phyloP scores from a whole-genome alignment of 2,113 vertebrate species.

The Equus przewalskii region DNA sequence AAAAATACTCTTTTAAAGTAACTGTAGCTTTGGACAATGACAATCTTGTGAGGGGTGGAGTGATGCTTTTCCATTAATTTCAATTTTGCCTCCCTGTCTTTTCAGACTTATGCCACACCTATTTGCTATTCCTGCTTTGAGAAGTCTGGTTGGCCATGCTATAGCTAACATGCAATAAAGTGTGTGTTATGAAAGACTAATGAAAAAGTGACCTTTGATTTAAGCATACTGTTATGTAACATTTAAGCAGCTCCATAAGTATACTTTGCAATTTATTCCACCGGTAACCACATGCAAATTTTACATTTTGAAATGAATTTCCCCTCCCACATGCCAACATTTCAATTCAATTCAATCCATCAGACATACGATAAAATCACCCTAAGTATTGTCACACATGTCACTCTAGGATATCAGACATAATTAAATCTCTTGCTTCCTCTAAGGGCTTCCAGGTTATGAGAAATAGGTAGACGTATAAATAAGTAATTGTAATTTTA shows the following conservation, averaged over 20 bases:
- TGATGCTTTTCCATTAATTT: neutral
- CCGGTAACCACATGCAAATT: neutral
- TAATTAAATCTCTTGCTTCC: neutral
- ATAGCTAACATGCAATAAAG: neutral
- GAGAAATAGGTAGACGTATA: neutral
- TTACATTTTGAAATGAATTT: neutral
- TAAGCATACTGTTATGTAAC: neutral
- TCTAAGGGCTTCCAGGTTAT: neutral
- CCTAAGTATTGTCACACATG: neutral
- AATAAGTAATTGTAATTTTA: neutral
- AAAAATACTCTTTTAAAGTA: neutral
- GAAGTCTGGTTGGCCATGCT: neutral
- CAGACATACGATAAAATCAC: neutral
- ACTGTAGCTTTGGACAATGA: neutral
- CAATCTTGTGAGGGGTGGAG: rapidly evolving
- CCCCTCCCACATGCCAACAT: neutral
- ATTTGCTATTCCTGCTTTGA: neutral
- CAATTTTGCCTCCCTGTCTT: neutral
- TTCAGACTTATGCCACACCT: neutral
- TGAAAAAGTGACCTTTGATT: neutral
- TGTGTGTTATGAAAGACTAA: neutral
- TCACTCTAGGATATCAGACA: neutral
- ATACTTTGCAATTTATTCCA: neutral
- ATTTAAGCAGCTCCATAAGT: neutral
- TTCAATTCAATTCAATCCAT: neutral